Percentiles rank a stretch among this genome's conserved stretches.
Conservation (phyloP, 2,888 invertebrate genomes). For the Calameuta filiformis region DNA sequence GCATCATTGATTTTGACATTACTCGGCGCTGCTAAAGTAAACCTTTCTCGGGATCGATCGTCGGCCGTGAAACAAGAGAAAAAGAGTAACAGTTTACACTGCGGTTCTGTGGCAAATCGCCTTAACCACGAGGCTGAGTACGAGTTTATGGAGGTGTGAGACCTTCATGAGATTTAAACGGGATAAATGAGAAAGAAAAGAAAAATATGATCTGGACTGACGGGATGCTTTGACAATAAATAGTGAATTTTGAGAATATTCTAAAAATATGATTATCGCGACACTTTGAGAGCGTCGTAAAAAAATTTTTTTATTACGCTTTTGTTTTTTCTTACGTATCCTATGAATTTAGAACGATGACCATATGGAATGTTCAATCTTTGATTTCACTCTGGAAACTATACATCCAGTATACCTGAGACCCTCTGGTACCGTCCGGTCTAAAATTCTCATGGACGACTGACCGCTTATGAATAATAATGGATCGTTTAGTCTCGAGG, state of each 20-base stretch:
- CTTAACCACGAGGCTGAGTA: conserved; percentile 29
- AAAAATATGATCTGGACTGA: not conserved
- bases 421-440: not conserved
- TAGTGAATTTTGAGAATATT: not conserved
- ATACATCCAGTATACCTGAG: not conserved
- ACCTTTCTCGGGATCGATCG: not conserved
- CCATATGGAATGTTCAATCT: not conserved
- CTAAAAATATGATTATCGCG: not conserved
- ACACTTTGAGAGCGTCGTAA: not conserved
- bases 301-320: not conserved
- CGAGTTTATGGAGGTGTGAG: conserved; percentile 19
- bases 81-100: conserved; percentile 29
- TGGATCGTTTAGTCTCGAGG: conserved; percentile 24
- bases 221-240: not conserved
- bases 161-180: not conserved
- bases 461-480: conserved; percentile 6
- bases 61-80: not conserved
- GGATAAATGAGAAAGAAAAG: not conserved
- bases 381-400: not conserved
- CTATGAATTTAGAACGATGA: not conserved
- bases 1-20: not conserved
- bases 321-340: not conserved
- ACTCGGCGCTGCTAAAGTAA: not conserved
- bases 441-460: not conserved
- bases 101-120: conserved; percentile 39